These are phyloP conservation scores for Mycetomoellerius zeteki DNA, from an alignment of 1,140 invertebrate species.

Conservation along the genomic window DNA sequence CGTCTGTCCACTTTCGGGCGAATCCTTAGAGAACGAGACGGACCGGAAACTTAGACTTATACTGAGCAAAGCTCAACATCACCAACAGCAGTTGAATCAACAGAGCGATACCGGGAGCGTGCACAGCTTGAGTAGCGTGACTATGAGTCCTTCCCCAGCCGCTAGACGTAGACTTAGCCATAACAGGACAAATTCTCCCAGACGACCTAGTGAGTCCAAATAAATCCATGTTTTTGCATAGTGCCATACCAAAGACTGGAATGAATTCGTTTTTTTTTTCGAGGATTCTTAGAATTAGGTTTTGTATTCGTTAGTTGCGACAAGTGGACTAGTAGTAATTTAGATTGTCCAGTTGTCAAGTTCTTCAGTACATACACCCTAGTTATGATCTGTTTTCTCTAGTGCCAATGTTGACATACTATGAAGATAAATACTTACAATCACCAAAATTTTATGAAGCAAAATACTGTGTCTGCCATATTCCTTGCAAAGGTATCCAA, in stretches of 20 bases:
- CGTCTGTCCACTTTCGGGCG: conserved; percentile 92
- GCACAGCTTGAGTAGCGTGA: conserved; percentile 85
- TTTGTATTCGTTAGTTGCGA: conserved; percentile 54
- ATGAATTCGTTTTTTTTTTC: conserved; percentile 15
- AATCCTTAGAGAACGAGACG: conserved; percentile 93
- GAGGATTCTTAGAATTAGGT: conserved; percentile 23
- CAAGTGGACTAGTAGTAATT: conserved; percentile 71
- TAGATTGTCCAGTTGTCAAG: conserved; percentile 71
- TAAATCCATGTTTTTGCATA: conserved; percentile 52
- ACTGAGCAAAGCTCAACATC: conserved; percentile 95
- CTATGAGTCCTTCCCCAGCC: conserved; percentile 84
- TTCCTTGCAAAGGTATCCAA: conserved; percentile 82
- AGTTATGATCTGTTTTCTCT: conserved; percentile 80
- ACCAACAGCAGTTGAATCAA: conserved; percentile 93
- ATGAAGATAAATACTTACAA: conserved; percentile 83
- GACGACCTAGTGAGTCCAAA: conserved; percentile 88
- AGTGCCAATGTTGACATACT: conserved; percentile 83
- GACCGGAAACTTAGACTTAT: conserved; percentile 95
- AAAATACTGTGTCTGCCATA: conserved; percentile 81
- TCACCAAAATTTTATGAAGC: conserved; percentile 83
- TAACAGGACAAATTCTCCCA: conserved; percentile 87
- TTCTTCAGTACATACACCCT: conserved; percentile 59
- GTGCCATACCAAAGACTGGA: conserved; percentile 15
- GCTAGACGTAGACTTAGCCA: conserved; percentile 83
- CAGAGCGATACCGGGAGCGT: conserved; percentile 87